Evolutionary conservation across 2,888 invertebrate genomes (phyloP), one percentile per base, ranked within the genome.

Genomic region (Cantharis flavilabris): DNA sequence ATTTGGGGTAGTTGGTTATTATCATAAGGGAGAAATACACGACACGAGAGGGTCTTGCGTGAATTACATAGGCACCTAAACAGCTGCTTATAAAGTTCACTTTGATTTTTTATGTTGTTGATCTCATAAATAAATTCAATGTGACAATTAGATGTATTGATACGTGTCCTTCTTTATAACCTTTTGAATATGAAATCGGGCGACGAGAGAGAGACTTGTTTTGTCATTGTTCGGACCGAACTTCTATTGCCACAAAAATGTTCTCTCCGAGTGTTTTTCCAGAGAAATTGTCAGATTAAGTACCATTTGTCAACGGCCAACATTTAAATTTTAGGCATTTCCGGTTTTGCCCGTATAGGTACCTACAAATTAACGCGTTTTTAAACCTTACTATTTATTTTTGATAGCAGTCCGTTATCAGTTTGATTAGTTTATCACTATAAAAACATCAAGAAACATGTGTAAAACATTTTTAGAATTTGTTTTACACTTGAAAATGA

Each of bases 391-490:
- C 28, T 77, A 76, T 79, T 80, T 77, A 73, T 70, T 70, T 78
- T 78, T 78, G 80, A 81, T 81, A 79, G 62, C 63, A 49, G 28
- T 13, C 20, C 33, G 80, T 85, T 85, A 86, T 86, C 86, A 84
- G 83, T 84, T 84, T 84, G 87, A 84, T 86, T 87, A 86, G 81
- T 85, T 86, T 88, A 88, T 88, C 87, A 83, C 73, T 83, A 84
- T 85, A 86, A 86, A 86, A 87, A 87, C 86, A 85, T 81, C 82
- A 86, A 87, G 87, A 87, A 86, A 87, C 84, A 87, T 88, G 87
- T 88, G 26, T 49, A 88, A 87, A 87, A 86, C 86, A 86, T 83
- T 70, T 69, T 64, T 49, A 80, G 80, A 83, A 76, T 76, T 71
- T 30, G 73, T 76, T 72, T 76, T 73, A 28, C 33, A 70, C 73